Evolutionary conservation across 2,113 vertebrate genomes (phyloP).

Genomic region (Euleptes europaea): DNA sequence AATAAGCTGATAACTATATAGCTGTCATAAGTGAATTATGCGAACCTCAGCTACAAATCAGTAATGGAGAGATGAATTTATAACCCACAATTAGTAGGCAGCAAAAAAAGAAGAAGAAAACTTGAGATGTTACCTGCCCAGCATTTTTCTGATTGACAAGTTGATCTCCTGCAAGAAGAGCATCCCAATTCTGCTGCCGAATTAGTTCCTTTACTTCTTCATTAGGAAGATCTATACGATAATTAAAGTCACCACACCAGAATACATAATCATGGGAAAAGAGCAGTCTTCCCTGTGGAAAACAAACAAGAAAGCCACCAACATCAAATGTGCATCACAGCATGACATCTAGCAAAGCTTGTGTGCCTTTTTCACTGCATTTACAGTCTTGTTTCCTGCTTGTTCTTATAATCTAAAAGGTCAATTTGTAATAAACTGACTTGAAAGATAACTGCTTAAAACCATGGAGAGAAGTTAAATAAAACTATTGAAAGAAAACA

Average conservation of each 20-base stretch:
- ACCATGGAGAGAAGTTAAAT: not conserved
- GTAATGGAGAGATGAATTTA: not conserved
- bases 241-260: constrained; percentile 99
- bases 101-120: not conserved
- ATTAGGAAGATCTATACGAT: constrained; percentile 92
- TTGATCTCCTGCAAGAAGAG: constrained; percentile 91
- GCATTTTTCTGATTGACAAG: constrained; percentile 92
- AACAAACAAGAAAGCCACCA: constrained; percentile 31
- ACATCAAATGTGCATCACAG: not conserved
- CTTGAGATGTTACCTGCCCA: constrained; percentile 79
- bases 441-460: not conserved
- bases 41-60: too few species aligned
- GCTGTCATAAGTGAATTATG: too few species aligned
- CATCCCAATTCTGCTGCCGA: constrained; percentile 92
- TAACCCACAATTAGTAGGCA: not conserved
- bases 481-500: not conserved
- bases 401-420: not conserved
- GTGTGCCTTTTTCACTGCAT: accelerated
- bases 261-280: constrained; percentile 98
- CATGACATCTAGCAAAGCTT: not conserved
- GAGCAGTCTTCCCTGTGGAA: constrained; percentile 88
- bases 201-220: constrained; percentile 97
- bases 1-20: too few species aligned
- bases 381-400: not conserved
- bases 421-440: not conserved